These are phyloP conservation scores for Datnioides undecimradiatus DNA, from an alignment of 2,113 vertebrate species.

Conservation along the genomic window DNA sequence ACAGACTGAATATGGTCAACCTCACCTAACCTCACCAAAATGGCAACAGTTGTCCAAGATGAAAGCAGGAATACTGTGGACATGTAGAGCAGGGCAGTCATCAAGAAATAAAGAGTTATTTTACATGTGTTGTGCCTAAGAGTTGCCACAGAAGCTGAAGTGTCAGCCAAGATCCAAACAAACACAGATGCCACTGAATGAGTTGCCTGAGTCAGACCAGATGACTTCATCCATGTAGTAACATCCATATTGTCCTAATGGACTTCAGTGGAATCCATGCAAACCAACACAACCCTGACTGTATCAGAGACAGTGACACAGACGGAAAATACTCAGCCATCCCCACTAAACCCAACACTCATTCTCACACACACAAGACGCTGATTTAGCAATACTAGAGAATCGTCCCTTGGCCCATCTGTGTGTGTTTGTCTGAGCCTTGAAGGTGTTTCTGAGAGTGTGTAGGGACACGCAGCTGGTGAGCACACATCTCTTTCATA, in stretches of 20 bases:
- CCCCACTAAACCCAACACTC: constrained; percentile 46
- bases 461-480: constrained; percentile 72
- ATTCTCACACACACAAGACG: constrained; percentile 46
- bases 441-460: constrained; percentile 50
- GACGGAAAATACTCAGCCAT: constrained; percentile 49
- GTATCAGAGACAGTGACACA: constrained; percentile 45
- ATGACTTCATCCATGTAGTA: constrained; percentile 51
- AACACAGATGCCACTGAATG: constrained; percentile 60
- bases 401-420: constrained; percentile 54
- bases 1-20: constrained; percentile 22
- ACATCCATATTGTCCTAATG: constrained; percentile 46
- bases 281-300: background rate
- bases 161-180: constrained; percentile 53
- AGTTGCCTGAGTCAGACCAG: constrained; percentile 54
- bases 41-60: background rate
- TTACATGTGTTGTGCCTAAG: constrained; percentile 42
- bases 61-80: constrained; percentile 22
- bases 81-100: background rate
- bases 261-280: background rate
- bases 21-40: constrained; percentile 12
- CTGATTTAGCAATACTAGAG: constrained; percentile 66
- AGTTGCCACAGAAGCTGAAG: constrained; percentile 27
- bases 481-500: constrained; percentile 76
- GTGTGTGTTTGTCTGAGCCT: constrained; percentile 33
- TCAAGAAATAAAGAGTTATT: constrained; percentile 6